Evolutionary conservation across 1,140 invertebrate genomes (phyloP).

Genomic region (Calosoma granatense): DNA sequence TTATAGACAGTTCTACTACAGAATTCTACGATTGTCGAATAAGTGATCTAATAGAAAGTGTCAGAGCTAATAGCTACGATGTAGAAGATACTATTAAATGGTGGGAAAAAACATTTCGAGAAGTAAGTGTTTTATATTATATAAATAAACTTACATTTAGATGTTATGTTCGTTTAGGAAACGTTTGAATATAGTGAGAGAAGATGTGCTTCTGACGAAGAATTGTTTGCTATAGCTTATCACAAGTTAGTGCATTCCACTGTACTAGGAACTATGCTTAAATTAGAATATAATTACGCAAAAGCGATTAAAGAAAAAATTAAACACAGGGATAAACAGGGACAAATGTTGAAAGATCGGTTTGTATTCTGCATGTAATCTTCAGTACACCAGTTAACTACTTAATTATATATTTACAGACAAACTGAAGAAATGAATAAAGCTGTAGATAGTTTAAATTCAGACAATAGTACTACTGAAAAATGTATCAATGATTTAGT

Average conservation of each 20-base stretch:
- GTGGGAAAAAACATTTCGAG: constrained; percentile 58
- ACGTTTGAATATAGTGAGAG: constrained; percentile 54
- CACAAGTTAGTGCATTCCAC: constrained; percentile 71
- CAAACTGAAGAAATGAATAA: constrained; percentile 69
- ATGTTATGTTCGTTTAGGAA: constrained; percentile 47
- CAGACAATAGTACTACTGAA: constrained; percentile 60
- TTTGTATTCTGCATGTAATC: background rate
- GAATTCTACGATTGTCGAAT: constrained; percentile 41
- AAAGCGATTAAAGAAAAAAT: constrained; percentile 56
- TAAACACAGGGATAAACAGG: constrained; percentile 45
- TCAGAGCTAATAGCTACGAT: constrained; percentile 44
- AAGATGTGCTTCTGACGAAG: constrained; percentile 62
- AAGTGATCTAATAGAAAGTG: constrained; percentile 37
- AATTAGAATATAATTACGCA: constrained; percentile 68
- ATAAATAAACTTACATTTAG: background rate
- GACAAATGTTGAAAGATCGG: constrained; percentile 38
- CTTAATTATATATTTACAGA: constrained; percentile 33
- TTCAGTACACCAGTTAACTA: constrained; percentile 37
- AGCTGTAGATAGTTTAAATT: constrained; percentile 55
- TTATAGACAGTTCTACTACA: constrained; percentile 40
- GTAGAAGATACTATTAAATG: constrained; percentile 55
- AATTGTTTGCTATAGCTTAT: constrained; percentile 73
- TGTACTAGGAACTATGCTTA: constrained; percentile 66
- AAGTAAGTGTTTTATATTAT: constrained; percentile 35
- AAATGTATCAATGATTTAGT: constrained; percentile 66